These are phyloP conservation scores for Neodiprion virginianus DNA, from an alignment of 1,140 invertebrate genomes.

Conservation along the genomic window DNA sequence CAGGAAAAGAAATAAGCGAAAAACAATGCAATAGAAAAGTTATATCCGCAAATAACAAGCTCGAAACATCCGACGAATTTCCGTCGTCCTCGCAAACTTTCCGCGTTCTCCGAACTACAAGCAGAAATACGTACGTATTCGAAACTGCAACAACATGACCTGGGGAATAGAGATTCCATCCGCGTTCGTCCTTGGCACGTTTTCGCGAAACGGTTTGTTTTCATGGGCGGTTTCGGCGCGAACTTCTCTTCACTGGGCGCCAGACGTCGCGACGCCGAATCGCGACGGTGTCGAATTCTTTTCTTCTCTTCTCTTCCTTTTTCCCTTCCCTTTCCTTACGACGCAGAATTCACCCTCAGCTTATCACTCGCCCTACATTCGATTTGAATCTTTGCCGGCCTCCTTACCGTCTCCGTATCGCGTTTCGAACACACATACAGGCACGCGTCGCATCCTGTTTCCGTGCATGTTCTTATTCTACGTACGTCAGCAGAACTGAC, in stretches of 20 bases:
- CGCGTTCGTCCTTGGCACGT: background rate
- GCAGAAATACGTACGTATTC: too few relatives aligned
- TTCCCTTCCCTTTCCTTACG: background rate
- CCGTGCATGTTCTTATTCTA: too few relatives aligned
- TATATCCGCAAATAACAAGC: too few relatives aligned
- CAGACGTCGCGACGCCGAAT: background rate
- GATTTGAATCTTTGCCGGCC: too few relatives aligned
- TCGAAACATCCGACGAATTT: too few relatives aligned
- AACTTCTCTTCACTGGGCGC: background rate
- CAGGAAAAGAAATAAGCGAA: too few relatives aligned
- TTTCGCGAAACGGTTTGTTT: slow-evolving; percentile 1
- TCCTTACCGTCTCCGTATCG: background rate
- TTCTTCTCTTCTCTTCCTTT: background rate
- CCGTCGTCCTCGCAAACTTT: too few relatives aligned
- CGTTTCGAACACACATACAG: background rate
- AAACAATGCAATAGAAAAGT: too few relatives aligned
- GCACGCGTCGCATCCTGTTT: too few relatives aligned
- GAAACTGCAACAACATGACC: too few relatives aligned
- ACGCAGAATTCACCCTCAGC: background rate
- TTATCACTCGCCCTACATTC: background rate
- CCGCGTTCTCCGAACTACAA: too few relatives aligned
- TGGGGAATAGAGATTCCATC: background rate
- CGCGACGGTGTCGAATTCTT: background rate
- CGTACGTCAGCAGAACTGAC: too few relatives aligned
- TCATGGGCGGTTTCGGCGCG: background rate